phyloP scores from a whole-genome alignment of 37 sponge, comb jelly and placozoan genomes.

The Theonella swinhoei region DNA sequence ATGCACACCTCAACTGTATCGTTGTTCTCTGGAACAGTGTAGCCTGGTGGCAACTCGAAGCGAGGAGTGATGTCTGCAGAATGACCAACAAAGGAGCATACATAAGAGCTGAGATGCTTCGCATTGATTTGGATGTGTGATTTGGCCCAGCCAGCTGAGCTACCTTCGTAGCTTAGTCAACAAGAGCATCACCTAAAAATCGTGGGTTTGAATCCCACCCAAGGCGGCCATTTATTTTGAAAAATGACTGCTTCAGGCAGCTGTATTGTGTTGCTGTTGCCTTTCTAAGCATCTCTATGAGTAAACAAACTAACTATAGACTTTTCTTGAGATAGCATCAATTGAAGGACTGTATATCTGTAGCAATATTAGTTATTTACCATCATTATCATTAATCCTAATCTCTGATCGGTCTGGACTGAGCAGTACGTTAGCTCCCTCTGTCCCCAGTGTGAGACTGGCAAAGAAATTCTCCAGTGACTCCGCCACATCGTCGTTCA shows the following conservation, averaged over 20 bases:
- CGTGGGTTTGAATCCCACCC: no score
- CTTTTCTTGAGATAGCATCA: no score
- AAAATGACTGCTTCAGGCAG: no score
- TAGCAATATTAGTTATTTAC: conserved; percentile 20
- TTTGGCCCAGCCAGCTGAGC: no score
- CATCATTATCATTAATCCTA: conserved; percentile 22
- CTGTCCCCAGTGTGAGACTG: not conserved
- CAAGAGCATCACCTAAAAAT: not conserved
- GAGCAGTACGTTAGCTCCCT: not conserved
- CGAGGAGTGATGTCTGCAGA: not conserved
- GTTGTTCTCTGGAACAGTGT: not conserved
- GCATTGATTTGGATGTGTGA: no score
- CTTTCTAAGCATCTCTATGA: no score
- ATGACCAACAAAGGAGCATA: not conserved
- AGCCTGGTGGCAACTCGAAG: not conserved
- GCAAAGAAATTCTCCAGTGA: not conserved
- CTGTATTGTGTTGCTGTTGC: no score
- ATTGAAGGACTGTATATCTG: no score
- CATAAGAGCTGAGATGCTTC: not conserved
- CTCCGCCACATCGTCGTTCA: not conserved
- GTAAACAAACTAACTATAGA: no score
- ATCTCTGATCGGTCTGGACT: not conserved
- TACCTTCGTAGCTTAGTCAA: no score
- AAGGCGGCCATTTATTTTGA: no score
- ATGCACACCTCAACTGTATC: not conserved